These are phyloP conservation scores for Panthera tigris DNA, from an alignment of 2,113 vertebrate species.

Conservation along the genomic window DNA sequence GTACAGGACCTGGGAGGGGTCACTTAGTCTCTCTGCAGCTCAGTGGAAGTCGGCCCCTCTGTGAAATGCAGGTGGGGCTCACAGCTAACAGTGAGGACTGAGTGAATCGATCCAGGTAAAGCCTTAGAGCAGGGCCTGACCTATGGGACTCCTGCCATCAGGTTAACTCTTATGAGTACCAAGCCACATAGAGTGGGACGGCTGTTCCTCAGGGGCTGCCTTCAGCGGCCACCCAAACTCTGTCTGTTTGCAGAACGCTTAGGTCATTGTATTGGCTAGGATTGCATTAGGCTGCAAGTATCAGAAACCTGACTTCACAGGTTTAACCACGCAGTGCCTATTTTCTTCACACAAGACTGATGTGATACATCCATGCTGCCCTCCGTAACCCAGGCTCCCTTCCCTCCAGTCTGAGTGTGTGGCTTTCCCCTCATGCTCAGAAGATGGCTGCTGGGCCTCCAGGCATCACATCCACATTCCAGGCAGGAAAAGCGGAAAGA, in stretches of 20 bases:
- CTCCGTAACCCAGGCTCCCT: not conserved
- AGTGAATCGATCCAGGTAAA: not conserved
- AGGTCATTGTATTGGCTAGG: not conserved
- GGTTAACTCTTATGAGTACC: not conserved
- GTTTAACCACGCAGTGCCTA: not conserved
- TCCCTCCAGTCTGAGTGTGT: not conserved
- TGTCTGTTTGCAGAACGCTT: not conserved
- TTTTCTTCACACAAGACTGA: not conserved
- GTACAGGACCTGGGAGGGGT: not conserved
- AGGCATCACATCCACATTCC: not conserved
- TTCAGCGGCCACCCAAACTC: not conserved
- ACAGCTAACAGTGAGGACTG: not conserved
- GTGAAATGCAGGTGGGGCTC: not conserved
- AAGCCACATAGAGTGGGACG: rapidly evolving
- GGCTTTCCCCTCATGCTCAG: not conserved
- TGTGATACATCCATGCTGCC: not conserved
- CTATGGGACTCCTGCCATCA: rapidly evolving
- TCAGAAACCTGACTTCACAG: not conserved
- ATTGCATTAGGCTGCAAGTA: not conserved
- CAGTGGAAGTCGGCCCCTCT: not conserved
- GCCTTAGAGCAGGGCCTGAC: not conserved
- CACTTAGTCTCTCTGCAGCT: not conserved
- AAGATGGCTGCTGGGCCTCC: not conserved
- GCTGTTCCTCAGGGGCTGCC: not conserved
- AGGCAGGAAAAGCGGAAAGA: not conserved